Evolutionary conservation across 1,140 invertebrate species (phyloP).

Genomic region (Plectus sambesii): DNA sequence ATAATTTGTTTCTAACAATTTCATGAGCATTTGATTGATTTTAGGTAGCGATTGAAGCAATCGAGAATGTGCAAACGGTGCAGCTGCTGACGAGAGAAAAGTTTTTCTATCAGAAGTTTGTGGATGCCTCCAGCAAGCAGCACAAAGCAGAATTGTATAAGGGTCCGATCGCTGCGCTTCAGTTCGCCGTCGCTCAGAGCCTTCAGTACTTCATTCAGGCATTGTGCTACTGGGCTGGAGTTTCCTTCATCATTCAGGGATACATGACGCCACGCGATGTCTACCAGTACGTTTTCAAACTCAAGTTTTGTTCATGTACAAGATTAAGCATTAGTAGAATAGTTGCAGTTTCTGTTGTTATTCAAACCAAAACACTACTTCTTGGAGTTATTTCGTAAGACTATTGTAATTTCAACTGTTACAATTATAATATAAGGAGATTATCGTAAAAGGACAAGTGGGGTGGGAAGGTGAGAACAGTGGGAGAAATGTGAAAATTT

Average conservation of each 20-base stretch:
- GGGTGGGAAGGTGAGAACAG: too few species aligned
- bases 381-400: too few species aligned
- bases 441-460: too few species aligned
- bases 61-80: slow-evolving; percentile 28
- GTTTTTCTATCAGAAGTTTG: slow-evolving; percentile 18
- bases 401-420: too few species aligned
- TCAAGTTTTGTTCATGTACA: too few species aligned
- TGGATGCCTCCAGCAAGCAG: background rate
- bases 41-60: slow-evolving; percentile 24
- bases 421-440: too few species aligned
- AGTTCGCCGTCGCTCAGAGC: slow-evolving; percentile 35
- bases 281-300: too few species aligned
- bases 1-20: background rate
- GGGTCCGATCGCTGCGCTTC: background rate
- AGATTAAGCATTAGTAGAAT: too few species aligned
- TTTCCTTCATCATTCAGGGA: slow-evolving; percentile 37
- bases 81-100: slow-evolving; percentile 25
- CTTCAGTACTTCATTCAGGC: slow-evolving; percentile 47
- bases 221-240: slow-evolving; percentile 47
- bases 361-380: too few species aligned
- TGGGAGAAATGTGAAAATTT: too few species aligned
- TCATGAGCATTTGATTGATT: slow-evolving; percentile 17
- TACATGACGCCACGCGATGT: slow-evolving; percentile 33
- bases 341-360: too few species aligned
- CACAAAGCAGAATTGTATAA: background rate